phyloP scores from a whole-genome alignment of 2,797 vertebrate species.

The Muscicapa striata region DNA sequence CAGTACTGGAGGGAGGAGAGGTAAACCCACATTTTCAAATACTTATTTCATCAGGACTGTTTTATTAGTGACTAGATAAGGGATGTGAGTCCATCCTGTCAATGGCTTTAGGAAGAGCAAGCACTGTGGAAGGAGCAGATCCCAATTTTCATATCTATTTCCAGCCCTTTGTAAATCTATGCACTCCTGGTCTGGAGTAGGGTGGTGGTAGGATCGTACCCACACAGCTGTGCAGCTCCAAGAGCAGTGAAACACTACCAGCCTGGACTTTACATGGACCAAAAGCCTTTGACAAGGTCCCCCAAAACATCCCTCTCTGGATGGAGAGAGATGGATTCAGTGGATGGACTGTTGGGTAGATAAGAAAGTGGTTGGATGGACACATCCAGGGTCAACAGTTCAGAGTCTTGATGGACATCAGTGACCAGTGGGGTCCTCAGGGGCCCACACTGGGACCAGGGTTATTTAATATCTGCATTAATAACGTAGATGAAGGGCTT shows the following conservation, averaged over 20 bases:
- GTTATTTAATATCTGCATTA: neutral
- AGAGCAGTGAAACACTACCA: neutral
- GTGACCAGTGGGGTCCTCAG: neutral
- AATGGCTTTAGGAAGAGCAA: neutral
- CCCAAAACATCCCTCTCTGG: neutral
- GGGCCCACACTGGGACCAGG: neutral
- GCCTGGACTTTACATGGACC: neutral
- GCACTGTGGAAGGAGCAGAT: neutral
- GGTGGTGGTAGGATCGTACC: fast-evolving
- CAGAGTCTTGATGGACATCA: neutral
- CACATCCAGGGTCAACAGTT: neutral
- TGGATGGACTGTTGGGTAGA: neutral
- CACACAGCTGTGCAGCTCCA: fast-evolving
- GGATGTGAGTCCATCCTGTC: neutral
- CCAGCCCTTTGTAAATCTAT: neutral
- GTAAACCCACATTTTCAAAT: neutral
- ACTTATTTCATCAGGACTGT: neutral
- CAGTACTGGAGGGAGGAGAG: neutral
- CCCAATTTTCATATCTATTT: neutral
- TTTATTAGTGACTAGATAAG: neutral
- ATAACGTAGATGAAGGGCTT: fast-evolving
- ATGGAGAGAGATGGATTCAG: neutral
- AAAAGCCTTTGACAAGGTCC: neutral
- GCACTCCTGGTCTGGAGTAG: neutral
- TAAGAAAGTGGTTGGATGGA: neutral